Evolutionary conservation across 1,140 invertebrate species (phyloP).

Genomic region (Brachystomella parvula): DNA sequence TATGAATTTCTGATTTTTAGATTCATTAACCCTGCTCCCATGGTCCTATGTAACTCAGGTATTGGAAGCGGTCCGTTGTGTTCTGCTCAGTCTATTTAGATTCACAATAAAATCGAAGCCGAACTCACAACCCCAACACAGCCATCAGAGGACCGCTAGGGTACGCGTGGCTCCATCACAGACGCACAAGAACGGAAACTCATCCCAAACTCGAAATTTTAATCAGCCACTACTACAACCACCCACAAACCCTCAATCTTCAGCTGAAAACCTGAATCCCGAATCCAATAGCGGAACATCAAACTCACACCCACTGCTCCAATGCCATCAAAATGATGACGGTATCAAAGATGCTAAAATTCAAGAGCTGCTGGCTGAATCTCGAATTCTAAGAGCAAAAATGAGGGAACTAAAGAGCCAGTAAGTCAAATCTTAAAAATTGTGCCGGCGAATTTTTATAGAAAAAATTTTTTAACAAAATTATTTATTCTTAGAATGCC

Average conservation of each 20-base stretch:
- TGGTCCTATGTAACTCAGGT: constrained; percentile 17
- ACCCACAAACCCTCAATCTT: neutral
- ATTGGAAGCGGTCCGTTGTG: constrained; percentile 20
- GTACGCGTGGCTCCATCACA: neutral
- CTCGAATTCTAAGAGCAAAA: constrained; percentile 19
- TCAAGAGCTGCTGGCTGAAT: constrained; percentile 20
- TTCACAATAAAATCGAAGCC: constrained; percentile 18
- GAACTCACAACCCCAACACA: neutral
- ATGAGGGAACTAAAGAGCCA: constrained; percentile 19
- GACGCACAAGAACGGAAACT: neutral
- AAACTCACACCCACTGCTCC: neutral
- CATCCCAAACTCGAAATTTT: neutral
- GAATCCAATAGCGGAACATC: neutral
- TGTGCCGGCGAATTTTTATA: neutral
- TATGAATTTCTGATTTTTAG: neutral
- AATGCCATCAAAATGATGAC: constrained; percentile 6
- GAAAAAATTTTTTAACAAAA: neutral
- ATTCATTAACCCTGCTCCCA: constrained; percentile 19
- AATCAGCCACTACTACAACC: neutral
- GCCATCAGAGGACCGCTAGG: neutral
- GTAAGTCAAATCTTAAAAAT: neutral
- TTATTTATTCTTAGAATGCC: constrained; percentile 14
- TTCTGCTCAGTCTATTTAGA: constrained; percentile 19
- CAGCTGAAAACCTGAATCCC: neutral
- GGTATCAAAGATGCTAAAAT: neutral